These are phyloP conservation scores for Ginglymostoma cirratum DNA, from an alignment of 2,113 vertebrate species.

Conservation along the genomic window DNA sequence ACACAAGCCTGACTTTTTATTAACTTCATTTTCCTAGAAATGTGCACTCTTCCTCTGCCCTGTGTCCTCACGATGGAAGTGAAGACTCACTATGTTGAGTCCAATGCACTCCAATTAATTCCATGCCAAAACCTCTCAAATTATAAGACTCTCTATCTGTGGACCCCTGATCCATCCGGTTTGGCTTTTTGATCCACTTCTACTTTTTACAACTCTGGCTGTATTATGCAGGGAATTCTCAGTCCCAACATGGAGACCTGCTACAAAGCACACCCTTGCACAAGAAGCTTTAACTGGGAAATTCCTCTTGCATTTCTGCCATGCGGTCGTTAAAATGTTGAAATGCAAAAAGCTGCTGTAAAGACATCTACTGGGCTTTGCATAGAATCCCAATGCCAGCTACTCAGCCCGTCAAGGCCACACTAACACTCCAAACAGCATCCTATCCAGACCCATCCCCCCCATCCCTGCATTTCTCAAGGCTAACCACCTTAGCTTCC, in stretches of 20 bases:
- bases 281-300: background rate
- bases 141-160: background rate
- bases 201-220: background rate
- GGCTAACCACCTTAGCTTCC: no score
- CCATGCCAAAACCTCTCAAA: background rate
- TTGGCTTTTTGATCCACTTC: background rate
- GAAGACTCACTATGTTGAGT: background rate
- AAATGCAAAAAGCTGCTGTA: no score
- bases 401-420: no score
- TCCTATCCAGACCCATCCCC: no score
- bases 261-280: background rate
- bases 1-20: background rate
- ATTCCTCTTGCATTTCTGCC: background rate
- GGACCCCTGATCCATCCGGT: background rate
- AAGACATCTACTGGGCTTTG: background rate
- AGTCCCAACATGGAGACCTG: background rate
- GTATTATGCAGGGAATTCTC: background rate
- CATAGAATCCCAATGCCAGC: no score
- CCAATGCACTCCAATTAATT: background rate
- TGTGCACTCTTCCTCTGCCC: background rate
- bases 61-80: background rate
- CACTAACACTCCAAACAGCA: no score
- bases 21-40: background rate
- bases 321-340: background rate
- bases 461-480: no score